Evolutionary conservation across 1,140 invertebrate species (phyloP).

Genomic region (Drosophila seguyi): DNA sequence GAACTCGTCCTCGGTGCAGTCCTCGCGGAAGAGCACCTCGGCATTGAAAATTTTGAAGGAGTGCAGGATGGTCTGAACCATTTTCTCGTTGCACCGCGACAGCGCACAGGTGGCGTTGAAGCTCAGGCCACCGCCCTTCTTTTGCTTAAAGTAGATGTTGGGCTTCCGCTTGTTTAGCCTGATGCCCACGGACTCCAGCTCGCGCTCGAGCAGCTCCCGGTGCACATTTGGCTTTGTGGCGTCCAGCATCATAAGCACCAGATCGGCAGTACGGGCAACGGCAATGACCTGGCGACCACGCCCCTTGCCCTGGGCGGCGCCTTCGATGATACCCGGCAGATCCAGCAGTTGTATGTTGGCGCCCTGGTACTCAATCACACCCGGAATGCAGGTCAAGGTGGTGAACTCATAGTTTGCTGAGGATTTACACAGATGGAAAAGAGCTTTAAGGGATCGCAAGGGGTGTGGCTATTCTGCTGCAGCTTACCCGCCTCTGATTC

Average conservation of each 20-base stretch:
- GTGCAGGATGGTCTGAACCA: slow-evolving; percentile 99
- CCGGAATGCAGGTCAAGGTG: slow-evolving; percentile 99
- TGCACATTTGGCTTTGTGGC: slow-evolving; percentile 99
- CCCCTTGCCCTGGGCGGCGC: slow-evolving; percentile 95
- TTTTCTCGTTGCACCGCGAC: slow-evolving; percentile 97
- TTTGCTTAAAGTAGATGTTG: slow-evolving; percentile 99
- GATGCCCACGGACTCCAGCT: slow-evolving; percentile 98
- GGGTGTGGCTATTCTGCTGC: too few relatives aligned
- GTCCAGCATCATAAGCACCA: slow-evolving; percentile 99
- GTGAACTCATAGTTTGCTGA: slow-evolving; percentile 99
- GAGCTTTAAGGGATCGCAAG: background rate
- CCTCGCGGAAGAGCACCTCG: slow-evolving; percentile 98
- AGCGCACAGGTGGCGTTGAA: slow-evolving; percentile 98
- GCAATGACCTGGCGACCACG: slow-evolving; percentile 96
- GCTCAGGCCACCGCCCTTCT: slow-evolving; percentile 99
- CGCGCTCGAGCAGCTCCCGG: slow-evolving; percentile 94
- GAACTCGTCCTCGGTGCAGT: slow-evolving; percentile 97
- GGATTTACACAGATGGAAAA: background rate
- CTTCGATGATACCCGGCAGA: slow-evolving; percentile 98
- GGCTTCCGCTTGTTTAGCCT: slow-evolving; percentile 97
- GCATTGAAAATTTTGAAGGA: slow-evolving; percentile 99
- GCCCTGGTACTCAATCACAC: slow-evolving; percentile 98
- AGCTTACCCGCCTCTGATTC: slow-evolving; percentile 91
- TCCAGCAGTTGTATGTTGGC: slow-evolving; percentile 99
- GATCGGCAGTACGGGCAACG: slow-evolving; percentile 97